Conservation (phyloP, 2,797 vertebrate species). For the Carapus acus region DNA sequence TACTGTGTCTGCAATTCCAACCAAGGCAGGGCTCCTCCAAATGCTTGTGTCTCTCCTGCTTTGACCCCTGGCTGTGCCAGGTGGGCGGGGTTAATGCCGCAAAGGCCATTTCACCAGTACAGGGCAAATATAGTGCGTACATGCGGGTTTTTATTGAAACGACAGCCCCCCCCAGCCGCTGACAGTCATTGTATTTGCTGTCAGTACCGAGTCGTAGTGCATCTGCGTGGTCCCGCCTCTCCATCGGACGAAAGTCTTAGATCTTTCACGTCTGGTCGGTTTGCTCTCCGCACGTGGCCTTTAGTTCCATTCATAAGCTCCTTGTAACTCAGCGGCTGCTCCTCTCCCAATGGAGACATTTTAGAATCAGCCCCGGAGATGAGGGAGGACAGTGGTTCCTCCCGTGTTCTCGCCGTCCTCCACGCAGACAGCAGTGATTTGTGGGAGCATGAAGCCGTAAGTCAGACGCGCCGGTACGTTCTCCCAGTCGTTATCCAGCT, state of each 20-base stretch:
- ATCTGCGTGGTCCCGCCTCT: too few species aligned
- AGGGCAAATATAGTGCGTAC: slow-evolving; percentile 17
- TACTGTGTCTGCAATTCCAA: slow-evolving; percentile 87
- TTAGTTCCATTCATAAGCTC: slow-evolving; percentile 14
- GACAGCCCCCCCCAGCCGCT: slow-evolving; percentile 20
- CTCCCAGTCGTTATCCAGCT: slow-evolving; percentile 10
- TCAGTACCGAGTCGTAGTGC: too few species aligned
- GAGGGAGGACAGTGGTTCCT: slow-evolving; percentile 11
- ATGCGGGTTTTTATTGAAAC: slow-evolving; percentile 24
- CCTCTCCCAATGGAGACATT: slow-evolving; percentile 16
- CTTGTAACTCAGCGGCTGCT: too few species aligned
- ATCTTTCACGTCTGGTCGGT: slow-evolving; percentile 17
- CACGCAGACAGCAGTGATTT: slow-evolving; percentile 22
- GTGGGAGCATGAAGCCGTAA: slow-evolving; percentile 32
- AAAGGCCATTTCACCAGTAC: slow-evolving; percentile 31
- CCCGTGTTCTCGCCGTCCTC: slow-evolving; percentile 15
- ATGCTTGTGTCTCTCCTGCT: slow-evolving; percentile 53
- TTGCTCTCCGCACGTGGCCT: slow-evolving; percentile 10
- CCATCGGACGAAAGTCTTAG: too few species aligned
- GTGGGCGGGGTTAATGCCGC: slow-evolving; percentile 48
- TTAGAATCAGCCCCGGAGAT: slow-evolving; percentile 36
- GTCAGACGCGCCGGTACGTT: slow-evolving; percentile 19
- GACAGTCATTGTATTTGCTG: slow-evolving; percentile 9
- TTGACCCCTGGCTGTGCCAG: slow-evolving; percentile 43
- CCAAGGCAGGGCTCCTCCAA: slow-evolving; percentile 27